Percentiles rank a stretch among this genome's conserved stretches.
phyloP scores from a whole-genome alignment of 1,140 invertebrate genomes.

The Atta cephalotes region DNA sequence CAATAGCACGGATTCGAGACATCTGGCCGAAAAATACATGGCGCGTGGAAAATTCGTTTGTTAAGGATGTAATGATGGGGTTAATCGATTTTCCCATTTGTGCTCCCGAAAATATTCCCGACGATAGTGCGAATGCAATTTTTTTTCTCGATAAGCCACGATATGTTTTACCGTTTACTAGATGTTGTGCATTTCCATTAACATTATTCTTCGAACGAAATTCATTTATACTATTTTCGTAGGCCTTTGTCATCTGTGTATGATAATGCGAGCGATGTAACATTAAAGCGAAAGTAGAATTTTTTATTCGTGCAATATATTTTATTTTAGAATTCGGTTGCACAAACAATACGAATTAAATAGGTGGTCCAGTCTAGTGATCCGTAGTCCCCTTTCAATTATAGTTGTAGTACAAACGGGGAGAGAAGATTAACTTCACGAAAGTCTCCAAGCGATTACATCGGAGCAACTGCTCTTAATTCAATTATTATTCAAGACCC shows the following conservation, averaged over 20 bases:
- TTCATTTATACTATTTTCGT: background rate
- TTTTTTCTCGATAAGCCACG: background rate
- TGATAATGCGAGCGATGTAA: background rate
- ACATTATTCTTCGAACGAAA: background rate
- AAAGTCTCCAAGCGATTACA: conserved; percentile 1
- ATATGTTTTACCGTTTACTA: background rate
- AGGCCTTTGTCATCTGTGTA: background rate
- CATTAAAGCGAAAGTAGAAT: background rate
- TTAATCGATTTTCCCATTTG: background rate
- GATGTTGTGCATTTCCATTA: background rate
- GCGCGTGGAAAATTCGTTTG: conserved; percentile 51
- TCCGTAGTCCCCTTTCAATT: background rate
- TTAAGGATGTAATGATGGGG: conserved; percentile 32
- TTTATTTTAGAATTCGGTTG: background rate
- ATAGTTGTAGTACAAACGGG: background rate
- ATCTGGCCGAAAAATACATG: conserved; percentile 44
- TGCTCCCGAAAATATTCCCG: background rate
- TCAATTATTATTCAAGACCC: conserved; percentile 39
- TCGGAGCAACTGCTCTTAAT: background rate
- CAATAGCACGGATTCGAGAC: conserved; percentile 38
- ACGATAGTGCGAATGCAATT: background rate
- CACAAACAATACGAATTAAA: conserved; percentile 4
- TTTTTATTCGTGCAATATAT: background rate
- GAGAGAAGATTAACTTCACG: conserved; percentile 19
- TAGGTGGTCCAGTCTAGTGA: background rate